A percentile compares a stretch with the other conserved stretches of the same genome.
phyloP scores from a whole-genome alignment of 2,113 vertebrate species.

The Dunckerocampus dactyliophorus region DNA sequence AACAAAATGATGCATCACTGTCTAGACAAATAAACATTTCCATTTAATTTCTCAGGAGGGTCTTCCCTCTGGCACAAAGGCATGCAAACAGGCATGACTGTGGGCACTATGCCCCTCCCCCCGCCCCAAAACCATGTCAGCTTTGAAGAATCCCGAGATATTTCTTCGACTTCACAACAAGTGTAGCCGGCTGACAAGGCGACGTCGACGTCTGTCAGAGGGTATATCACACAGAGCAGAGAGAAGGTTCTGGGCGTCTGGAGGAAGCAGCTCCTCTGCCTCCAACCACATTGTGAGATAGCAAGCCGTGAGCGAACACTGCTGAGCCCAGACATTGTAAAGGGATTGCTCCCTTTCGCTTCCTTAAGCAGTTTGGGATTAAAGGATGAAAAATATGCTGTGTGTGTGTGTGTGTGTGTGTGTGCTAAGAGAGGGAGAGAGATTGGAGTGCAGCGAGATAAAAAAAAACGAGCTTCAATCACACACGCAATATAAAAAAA shows the following conservation, averaged over 20 bases:
- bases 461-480: conserved; percentile 34
- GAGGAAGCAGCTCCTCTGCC: conserved; percentile 38
- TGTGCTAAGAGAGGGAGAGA: conserved; percentile 12
- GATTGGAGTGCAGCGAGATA: conserved; percentile 35
- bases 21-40: conserved; percentile 9
- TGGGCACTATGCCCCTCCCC: conserved; percentile 5
- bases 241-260: conserved; percentile 34
- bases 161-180: conserved; percentile 32
- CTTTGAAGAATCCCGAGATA: conserved; percentile 20
- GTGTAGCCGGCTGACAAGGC: conserved; percentile 35
- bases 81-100: conserved; percentile 11
- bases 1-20: conserved; percentile 11
- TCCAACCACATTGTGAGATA: conserved; percentile 52
- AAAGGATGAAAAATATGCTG: conserved; percentile 63
- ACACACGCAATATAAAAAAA: conserved; percentile 10
- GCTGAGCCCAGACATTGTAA: conserved; percentile 68
- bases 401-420: conserved; percentile 22
- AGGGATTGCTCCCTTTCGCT: conserved; percentile 71
- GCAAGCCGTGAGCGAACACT: conserved; percentile 52
- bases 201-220: conserved; percentile 44
- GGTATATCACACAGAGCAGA: conserved; percentile 30
- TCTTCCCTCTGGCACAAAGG: conserved; percentile 13
- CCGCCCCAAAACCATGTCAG: conserved; percentile 12
- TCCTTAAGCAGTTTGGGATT: conserved; percentile 74
- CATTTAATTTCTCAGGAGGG: conserved; percentile 25